A percentile compares a stretch with the other conserved stretches of the same genome.
Evolutionary conservation across 2,888 invertebrate genomes (phyloP).

Genomic region (Lasioglossum figueresi): DNA sequence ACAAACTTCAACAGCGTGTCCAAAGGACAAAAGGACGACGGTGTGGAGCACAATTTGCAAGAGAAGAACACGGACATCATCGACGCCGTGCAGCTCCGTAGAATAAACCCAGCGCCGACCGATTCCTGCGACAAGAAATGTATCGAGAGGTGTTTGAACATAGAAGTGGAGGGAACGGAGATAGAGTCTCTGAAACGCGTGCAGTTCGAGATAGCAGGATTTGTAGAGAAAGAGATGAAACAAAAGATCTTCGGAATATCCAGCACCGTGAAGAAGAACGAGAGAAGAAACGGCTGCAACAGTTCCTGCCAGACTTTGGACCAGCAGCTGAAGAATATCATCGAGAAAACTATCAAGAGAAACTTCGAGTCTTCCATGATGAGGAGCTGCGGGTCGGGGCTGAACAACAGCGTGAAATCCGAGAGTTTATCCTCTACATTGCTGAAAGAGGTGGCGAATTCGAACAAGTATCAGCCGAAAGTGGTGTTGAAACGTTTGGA

Average conservation of each 20-base stretch:
- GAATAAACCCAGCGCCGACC: conserved; percentile 69
- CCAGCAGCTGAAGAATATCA: conserved; percentile 77
- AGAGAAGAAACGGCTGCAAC: conserved; percentile 15
- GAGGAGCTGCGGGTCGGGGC: conserved; percentile 32
- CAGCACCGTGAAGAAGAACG: conserved; percentile 22
- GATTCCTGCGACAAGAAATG: conserved; percentile 66
- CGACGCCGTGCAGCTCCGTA: conserved; percentile 79
- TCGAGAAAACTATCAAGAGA: conserved; percentile 78
- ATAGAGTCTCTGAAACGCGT: conserved; percentile 75
- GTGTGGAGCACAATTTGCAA: conserved; percentile 65
- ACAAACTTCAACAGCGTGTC: conserved; percentile 39
- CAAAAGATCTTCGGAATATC: conserved; percentile 57
- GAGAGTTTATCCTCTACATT: conserved; percentile 72
- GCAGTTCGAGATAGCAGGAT: conserved; percentile 76
- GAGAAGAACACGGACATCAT: conserved; percentile 80
- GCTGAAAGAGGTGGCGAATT: conserved; percentile 73
- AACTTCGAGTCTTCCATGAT: conserved; percentile 74
- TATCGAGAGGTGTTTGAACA: conserved; percentile 79
- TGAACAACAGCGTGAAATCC: conserved; percentile 29
- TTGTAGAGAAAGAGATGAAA: conserved; percentile 78
- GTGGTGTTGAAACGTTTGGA: conserved; percentile 75
- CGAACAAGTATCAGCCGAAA: conserved; percentile 78
- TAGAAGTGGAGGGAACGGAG: conserved; percentile 80
- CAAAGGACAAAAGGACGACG: conserved; percentile 54
- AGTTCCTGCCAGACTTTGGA: conserved; percentile 68